phyloP scores from a whole-genome alignment of 2,797 vertebrate species.

The Rhincodon typus region DNA sequence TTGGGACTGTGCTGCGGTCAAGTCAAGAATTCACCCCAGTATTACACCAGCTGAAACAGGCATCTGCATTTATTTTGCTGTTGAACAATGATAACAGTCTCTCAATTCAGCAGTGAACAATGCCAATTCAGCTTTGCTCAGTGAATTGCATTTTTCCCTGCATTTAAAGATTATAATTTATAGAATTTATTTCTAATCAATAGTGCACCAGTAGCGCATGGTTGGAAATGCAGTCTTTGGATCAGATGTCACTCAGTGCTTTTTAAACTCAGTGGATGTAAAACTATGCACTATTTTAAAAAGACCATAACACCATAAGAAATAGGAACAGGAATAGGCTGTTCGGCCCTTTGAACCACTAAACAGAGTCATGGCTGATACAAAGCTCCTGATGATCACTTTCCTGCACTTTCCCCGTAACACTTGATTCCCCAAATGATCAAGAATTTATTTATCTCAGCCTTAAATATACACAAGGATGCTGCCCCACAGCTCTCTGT shows the following conservation, averaged over 20 bases:
- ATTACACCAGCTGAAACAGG: not conserved
- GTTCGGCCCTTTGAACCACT: no score
- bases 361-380: no score
- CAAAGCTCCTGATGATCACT: no score
- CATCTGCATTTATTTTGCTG: not conserved
- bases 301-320: not conserved
- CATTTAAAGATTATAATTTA: not conserved
- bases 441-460: no score
- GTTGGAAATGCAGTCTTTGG: not conserved
- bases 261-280: not conserved
- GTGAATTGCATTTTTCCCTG: not conserved
- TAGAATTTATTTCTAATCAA: no score
- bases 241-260: not conserved
- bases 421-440: no score
- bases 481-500: no score
- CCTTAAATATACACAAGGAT: no score
- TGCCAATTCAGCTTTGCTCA: not conserved
- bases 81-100: not conserved
- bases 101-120: not conserved
- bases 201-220: not conserved
- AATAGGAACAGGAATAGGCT: no score
- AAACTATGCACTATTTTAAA: not conserved
- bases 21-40: not conserved
- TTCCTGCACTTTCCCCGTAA: no score
- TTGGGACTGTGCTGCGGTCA: not conserved